Evolutionary conservation across 2,888 invertebrate species (phyloP).

Genomic region (Andrena chrysosceles): DNA sequence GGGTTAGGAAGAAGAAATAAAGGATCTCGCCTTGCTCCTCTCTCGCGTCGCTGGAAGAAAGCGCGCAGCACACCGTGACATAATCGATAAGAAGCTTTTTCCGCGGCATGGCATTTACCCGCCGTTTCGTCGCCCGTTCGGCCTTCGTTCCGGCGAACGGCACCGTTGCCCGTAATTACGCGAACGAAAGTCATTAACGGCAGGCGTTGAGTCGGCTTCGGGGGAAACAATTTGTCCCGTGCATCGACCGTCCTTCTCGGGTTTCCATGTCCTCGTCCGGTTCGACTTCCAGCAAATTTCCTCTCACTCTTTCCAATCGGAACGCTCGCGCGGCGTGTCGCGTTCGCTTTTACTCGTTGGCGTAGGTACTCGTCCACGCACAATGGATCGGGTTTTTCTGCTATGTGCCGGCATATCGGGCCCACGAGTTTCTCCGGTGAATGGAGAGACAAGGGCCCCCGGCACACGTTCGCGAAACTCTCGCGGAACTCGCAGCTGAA

Average conservation of each 20-base stretch:
- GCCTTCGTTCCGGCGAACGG: constrained; percentile 1
- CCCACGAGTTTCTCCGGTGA: constrained; percentile 47
- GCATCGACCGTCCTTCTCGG: constrained; percentile 12
- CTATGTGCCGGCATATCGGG: constrained; percentile 12
- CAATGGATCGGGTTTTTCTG: constrained; percentile 41
- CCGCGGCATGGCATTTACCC: constrained; percentile 18
- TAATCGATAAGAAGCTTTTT: constrained; percentile 68
- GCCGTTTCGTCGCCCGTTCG: neutral
- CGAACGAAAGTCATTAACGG: constrained; percentile 19
- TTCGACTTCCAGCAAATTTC: constrained; percentile 34
- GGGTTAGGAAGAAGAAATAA: constrained; percentile 22
- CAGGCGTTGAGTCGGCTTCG: neutral
- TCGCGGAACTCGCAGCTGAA: neutral
- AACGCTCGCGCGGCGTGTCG: neutral
- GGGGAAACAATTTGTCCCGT: constrained; percentile 19
- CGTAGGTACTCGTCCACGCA: constrained; percentile 14
- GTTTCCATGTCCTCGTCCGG: neutral
- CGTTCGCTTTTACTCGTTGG: constrained; percentile 29
- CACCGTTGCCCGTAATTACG: constrained; percentile 4
- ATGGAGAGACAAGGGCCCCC: constrained; percentile 5
- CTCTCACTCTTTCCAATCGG: constrained; percentile 27
- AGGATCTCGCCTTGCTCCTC: constrained; percentile 37
- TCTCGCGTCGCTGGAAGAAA: constrained; percentile 51
- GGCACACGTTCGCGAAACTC: neutral
- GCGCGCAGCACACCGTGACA: constrained; percentile 53